These are phyloP conservation scores for Stichodactyla mertensii DNA, from an alignment of 64 coral and sea anemone genomes.

Conservation along the genomic window DNA sequence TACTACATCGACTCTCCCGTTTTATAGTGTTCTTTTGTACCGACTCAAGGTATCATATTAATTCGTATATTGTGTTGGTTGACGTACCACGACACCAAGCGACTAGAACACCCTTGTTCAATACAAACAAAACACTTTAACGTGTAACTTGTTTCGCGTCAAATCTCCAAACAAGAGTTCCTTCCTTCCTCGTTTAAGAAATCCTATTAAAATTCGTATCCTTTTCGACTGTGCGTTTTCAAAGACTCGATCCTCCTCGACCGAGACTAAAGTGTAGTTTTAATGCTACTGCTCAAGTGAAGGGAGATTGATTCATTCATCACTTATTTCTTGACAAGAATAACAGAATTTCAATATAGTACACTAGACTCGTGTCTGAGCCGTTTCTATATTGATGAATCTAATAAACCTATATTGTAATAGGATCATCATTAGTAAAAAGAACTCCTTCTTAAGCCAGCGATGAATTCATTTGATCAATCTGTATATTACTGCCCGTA, in stretches of 20 bases:
- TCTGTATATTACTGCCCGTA: constrained; percentile 8
- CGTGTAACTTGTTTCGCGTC: not conserved
- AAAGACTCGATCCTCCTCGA: not conserved
- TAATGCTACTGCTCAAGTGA: not conserved
- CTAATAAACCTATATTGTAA: not conserved
- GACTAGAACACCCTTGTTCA: not conserved
- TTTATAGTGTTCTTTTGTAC: constrained; percentile 5
- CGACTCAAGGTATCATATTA: constrained; percentile 8
- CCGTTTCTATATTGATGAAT: not conserved
- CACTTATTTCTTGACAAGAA: not conserved
- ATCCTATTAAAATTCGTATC: not conserved
- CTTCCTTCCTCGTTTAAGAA: not conserved
- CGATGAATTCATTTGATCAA: not conserved
- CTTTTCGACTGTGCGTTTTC: not conserved
- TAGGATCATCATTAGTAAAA: not conserved
- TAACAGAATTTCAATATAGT: constrained; percentile 1
- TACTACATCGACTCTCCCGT: not conserved
- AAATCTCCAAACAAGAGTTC: not conserved
- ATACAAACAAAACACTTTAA: not conserved
- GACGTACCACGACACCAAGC: not conserved
- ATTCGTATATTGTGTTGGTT: not conserved
- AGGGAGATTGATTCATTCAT: not conserved
- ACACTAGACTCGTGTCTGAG: not conserved
- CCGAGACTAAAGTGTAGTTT: not conserved
- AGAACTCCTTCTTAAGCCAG: not conserved